Conservation (phyloP, 1,140 invertebrate genomes). For the Dreissena rostriformis region DNA sequence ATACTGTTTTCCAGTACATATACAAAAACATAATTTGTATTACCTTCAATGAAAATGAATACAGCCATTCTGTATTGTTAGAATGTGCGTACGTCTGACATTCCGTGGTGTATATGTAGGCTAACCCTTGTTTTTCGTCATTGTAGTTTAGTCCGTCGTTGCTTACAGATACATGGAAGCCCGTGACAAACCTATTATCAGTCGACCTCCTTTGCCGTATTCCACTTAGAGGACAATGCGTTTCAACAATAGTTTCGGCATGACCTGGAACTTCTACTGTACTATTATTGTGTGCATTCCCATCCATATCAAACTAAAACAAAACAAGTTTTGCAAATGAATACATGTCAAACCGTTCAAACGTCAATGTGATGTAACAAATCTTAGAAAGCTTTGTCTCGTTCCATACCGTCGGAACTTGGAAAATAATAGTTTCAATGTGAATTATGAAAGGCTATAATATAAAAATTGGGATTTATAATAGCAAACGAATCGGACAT, state of each 20-base stretch:
- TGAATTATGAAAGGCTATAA: too few relatives aligned
- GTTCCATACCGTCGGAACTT: too few relatives aligned
- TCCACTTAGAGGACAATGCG: not conserved
- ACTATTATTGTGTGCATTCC: not conserved
- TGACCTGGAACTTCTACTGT: not conserved
- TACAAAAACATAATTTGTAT: too few relatives aligned
- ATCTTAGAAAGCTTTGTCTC: not conserved
- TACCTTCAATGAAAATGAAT: too few relatives aligned
- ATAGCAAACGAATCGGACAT: not conserved
- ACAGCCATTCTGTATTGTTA: too few relatives aligned
- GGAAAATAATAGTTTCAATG: too few relatives aligned
- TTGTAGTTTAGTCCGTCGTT: slow-evolving; percentile 27
- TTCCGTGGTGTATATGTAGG: not conserved
- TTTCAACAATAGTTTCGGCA: not conserved
- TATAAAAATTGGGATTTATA: too few relatives aligned
- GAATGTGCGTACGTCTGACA: not conserved
- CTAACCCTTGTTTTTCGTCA: not conserved
- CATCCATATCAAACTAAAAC: not conserved
- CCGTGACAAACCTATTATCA: slow-evolving; percentile 8
- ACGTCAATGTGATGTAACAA: too few relatives aligned
- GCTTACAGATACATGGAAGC: slow-evolving; percentile 10
- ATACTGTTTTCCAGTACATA: too few relatives aligned
- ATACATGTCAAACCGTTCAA: too few relatives aligned
- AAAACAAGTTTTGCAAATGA: too few relatives aligned
- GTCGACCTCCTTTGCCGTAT: not conserved